These are phyloP conservation scores for Scrobipalpa costella DNA, from an alignment of 2,888 invertebrate genomes.

Conservation along the genomic window DNA sequence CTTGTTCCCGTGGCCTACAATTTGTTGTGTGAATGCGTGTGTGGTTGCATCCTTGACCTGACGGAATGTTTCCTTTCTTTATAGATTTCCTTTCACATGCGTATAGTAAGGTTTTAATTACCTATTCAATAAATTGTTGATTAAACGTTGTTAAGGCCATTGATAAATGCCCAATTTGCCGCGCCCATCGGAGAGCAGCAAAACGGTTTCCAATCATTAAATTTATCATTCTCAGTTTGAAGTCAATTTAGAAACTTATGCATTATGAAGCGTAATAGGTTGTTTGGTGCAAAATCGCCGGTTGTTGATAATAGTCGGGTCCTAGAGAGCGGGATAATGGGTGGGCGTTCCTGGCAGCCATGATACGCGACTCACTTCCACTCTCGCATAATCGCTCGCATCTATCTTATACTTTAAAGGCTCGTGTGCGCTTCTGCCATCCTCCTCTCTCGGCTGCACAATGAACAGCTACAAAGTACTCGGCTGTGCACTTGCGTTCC, in stretches of 20 bases:
- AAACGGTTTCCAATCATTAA: slow-evolving; percentile 11
- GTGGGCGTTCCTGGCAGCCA: slow-evolving; percentile 34
- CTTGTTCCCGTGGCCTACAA: neutral
- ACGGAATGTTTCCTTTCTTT: neutral
- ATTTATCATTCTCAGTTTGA: neutral
- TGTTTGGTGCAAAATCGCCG: slow-evolving; percentile 41
- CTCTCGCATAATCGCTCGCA: slow-evolving; percentile 18
- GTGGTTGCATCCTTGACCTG: slow-evolving; percentile 18
- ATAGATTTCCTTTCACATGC: neutral
- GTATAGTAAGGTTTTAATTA: neutral
- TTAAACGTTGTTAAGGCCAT: neutral
- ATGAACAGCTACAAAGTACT: slow-evolving; percentile 16
- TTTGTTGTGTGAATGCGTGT: slow-evolving; percentile 14
- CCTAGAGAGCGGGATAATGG: slow-evolving; percentile 52
- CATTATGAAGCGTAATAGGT: neutral
- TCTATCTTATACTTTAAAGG: slow-evolving; percentile 11
- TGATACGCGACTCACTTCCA: slow-evolving; percentile 14
- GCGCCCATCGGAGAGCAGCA: neutral
- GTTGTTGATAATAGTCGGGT: slow-evolving; percentile 53
- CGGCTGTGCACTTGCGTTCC: slow-evolving; percentile 21
- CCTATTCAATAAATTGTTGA: neutral
- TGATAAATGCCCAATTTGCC: slow-evolving; percentile 6
- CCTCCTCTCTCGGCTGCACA: slow-evolving; percentile 14
- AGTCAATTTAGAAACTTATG: slow-evolving; percentile 1
- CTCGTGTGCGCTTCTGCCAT: slow-evolving; percentile 1